Percentiles rank a stretch among this genome's conserved stretches.
phyloP scores from a whole-genome alignment of 2,113 vertebrate genomes.

The Chlorocebus sabaeus region DNA sequence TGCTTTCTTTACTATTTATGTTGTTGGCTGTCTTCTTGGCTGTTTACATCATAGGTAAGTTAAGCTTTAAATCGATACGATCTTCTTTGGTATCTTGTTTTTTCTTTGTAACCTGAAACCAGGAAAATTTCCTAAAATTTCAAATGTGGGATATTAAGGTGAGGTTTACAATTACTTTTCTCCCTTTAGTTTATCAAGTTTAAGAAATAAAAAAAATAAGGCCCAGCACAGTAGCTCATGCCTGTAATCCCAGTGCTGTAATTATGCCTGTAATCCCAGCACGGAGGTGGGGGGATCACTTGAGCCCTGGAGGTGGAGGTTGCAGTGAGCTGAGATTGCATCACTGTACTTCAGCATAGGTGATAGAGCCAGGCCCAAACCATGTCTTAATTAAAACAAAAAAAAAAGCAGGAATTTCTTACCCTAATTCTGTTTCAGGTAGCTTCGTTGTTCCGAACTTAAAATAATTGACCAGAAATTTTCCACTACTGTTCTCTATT shows the following conservation, averaged over 20 bases:
- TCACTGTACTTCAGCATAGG: too few species aligned
- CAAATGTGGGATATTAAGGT: not conserved
- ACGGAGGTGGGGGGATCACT: too few species aligned
- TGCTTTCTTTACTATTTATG: not conserved
- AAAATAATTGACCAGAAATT: not conserved
- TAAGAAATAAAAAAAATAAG: not conserved
- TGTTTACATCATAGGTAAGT: not conserved
- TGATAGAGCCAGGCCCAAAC: too few species aligned
- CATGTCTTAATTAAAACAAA: too few species aligned
- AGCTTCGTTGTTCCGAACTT: conserved; percentile 1
- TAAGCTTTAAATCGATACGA: not conserved
- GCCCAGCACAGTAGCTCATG: too few species aligned
- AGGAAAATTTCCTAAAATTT: not conserved
- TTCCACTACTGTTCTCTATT: not conserved
- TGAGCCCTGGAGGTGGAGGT: too few species aligned
- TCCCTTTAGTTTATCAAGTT: not conserved
- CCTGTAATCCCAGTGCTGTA: too few species aligned
- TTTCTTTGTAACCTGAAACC: not conserved
- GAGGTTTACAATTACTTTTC: not conserved
- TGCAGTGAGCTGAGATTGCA: too few species aligned
- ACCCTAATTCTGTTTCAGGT: not conserved
- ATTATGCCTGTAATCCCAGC: too few species aligned
- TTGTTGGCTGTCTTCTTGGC: not conserved
- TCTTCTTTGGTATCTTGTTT: not conserved
- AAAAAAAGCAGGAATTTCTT: not conserved